Evolutionary conservation across 1,140 invertebrate genomes (phyloP), one percentile per base, ranked within the genome.

Genomic region (Procambarus clarkii): DNA sequence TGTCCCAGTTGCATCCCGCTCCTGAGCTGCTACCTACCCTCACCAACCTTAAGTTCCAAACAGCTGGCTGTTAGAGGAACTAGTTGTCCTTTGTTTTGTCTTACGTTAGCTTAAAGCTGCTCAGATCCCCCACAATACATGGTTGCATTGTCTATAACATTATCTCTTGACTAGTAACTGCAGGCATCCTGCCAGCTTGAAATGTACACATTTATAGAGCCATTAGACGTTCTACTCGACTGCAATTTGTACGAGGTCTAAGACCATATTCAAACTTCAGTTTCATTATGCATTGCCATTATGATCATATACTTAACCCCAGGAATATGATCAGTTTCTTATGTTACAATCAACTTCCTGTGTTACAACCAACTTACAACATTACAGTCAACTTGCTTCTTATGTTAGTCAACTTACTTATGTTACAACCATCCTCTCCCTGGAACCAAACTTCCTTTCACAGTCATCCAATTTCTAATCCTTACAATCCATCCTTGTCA

Each of bases 51-150:
- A 69, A 69, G 87, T 89, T 89, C 87, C 87, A 76, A 24, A 89
- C 87, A 89, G 87, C 87, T 89, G 87, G 87, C 87, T 89, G 87
- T 89, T 89, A 74, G 46, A 69, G 87, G 80, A 89, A 76, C 87
- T 86, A 34, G 50, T 71, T 89, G 87, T 89, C 87, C 87, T 76
- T 83, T 89, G 87, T 89, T 74, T 50, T 76, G 87, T 89, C n/a
- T n/a, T 69, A 54, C n/a, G 48, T 80, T 50, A 45, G 86, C 79
- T 81, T 82, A 69, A 71, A 21, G 79, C 80, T 89, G 64, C 79
- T 81, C 79, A 50, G 24, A 24, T 81, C 8, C 24, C 79, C 71
- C 64, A 2, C 50, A 58, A 11, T 24, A 82, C 87, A 89, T 89
- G 87, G 79, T 83, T 46, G 45, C 87, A 82, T 82, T 89, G 79